phyloP scores from a whole-genome alignment of 2,797 vertebrate species.

The Setipinna tenuifilis region DNA sequence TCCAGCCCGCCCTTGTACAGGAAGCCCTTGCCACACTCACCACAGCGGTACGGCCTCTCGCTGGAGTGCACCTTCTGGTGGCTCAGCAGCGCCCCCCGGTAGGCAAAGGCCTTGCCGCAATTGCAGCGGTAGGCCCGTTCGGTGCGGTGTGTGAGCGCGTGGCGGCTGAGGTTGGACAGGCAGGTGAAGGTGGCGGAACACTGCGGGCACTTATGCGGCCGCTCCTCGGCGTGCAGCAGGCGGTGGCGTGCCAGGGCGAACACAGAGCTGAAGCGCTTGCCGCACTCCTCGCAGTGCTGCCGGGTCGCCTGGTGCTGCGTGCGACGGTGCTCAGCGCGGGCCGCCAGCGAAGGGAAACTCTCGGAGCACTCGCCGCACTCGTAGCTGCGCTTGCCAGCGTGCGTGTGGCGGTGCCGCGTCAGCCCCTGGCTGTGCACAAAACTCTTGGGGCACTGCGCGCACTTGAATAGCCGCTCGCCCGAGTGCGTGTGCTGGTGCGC shows the following conservation, averaged over 20 bases:
- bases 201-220: conserved; percentile 56
- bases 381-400: conserved; percentile 41
- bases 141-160: conserved; percentile 65
- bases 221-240: conserved; percentile 59
- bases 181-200: conserved; percentile 65
- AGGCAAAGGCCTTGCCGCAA: conserved; percentile 74
- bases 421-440: conserved; percentile 51
- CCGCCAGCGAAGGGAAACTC: conserved; percentile 50
- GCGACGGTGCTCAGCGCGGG: conserved; percentile 73
- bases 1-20: conserved; percentile 69
- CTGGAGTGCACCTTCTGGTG: conserved; percentile 70
- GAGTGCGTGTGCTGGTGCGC: conserved; percentile 52
- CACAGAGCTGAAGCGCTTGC: conserved; percentile 68
- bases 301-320: conserved; percentile 64
- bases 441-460: conserved; percentile 44
- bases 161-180: conserved; percentile 57
- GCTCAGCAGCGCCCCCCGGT: conserved; percentile 68
- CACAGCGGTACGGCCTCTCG: conserved; percentile 68
- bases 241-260: conserved; percentile 70
- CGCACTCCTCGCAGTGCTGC: conserved; percentile 63
- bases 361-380: conserved; percentile 48
- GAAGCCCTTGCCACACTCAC: conserved; percentile 71
- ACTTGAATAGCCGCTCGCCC: conserved; percentile 48
- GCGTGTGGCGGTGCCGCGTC: conserved; percentile 46
- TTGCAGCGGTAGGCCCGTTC: conserved; percentile 64